Evolutionary conservation across 2,888 invertebrate species (phyloP).

Genomic region (Xestia xanthographa): DNA sequence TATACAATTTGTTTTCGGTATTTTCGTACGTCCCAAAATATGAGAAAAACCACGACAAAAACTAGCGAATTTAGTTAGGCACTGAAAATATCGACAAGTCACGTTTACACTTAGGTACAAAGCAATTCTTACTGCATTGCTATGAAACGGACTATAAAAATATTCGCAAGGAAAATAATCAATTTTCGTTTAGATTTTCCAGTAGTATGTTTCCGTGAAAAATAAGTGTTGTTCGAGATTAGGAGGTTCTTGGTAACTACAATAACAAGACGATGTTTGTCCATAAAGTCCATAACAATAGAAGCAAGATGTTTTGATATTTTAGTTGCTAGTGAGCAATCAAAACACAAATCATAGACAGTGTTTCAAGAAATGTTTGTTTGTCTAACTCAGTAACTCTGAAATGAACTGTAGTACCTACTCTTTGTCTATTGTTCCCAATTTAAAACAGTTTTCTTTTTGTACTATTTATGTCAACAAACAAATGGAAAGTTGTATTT

Average conservation of each 20-base stretch:
- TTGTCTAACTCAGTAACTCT: neutral
- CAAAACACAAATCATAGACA: conserved; percentile 20
- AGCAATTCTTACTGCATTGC: conserved; percentile 2
- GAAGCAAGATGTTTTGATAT: conserved; percentile 7
- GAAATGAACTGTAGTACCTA: conserved; percentile 9
- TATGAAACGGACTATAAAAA: conserved; percentile 1
- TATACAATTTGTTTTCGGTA: neutral
- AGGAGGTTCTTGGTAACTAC: conserved; percentile 12
- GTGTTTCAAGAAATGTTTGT: conserved; percentile 1
- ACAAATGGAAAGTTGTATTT: neutral
- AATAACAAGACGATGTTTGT: conserved; percentile 13
- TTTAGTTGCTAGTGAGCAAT: conserved; percentile 7
- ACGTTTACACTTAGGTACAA: neutral
- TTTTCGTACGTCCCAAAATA: neutral
- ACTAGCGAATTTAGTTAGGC: neutral
- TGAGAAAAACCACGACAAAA: conserved; percentile 5
- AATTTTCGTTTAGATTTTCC: conserved; percentile 34
- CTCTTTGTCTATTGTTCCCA: conserved; percentile 11
- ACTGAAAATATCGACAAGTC: conserved; percentile 26
- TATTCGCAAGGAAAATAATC: conserved; percentile 28
- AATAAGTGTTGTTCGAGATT: conserved; percentile 21
- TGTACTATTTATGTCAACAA: neutral
- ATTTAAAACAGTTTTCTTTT: conserved; percentile 3
- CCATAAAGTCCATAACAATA: neutral
- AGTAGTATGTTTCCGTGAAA: conserved; percentile 20